Evolutionary conservation across 2,888 invertebrate species (phyloP).

Genomic region (Parnassius smintheus): DNA sequence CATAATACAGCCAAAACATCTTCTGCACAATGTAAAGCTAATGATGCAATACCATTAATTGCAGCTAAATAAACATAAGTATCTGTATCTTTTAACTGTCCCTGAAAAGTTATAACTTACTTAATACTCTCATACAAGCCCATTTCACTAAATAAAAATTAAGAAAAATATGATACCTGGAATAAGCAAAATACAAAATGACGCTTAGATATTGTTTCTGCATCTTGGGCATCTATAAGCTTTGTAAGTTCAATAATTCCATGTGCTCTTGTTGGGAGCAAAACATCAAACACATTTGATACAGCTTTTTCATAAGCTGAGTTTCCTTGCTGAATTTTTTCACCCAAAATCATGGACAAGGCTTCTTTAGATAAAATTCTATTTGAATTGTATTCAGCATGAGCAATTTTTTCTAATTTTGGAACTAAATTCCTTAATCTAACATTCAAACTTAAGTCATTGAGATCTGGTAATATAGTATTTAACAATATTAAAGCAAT

Average conservation of each 20-base stretch:
- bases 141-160: conserved; percentile 4
- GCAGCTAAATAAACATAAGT: conserved; percentile 91
- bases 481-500: conserved; percentile 67
- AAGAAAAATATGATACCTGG: conserved; percentile 77
- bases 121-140: background rate
- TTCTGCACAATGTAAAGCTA: conserved; percentile 85
- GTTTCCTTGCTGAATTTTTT: conserved; percentile 39
- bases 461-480: conserved; percentile 58
- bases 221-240: conserved; percentile 85
- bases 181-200: conserved; percentile 86
- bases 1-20: conserved; percentile 85
- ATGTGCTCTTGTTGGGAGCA: conserved; percentile 91
- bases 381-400: conserved; percentile 46
- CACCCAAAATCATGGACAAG: conserved; percentile 49
- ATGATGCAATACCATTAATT: conserved; percentile 86
- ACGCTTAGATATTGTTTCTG: conserved; percentile 83
- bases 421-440: conserved; percentile 55
- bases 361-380: conserved; percentile 61
- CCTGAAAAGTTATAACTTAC: conserved; percentile 62
- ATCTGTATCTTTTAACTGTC: conserved; percentile 88
- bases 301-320: conserved; percentile 83
- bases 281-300: conserved; percentile 84
- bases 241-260: conserved; percentile 87
- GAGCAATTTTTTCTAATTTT: conserved; percentile 46
- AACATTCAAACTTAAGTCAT: conserved; percentile 39